phyloP scores from a whole-genome alignment of 1,140 invertebrate species.

The Bombus sibiricus region DNA sequence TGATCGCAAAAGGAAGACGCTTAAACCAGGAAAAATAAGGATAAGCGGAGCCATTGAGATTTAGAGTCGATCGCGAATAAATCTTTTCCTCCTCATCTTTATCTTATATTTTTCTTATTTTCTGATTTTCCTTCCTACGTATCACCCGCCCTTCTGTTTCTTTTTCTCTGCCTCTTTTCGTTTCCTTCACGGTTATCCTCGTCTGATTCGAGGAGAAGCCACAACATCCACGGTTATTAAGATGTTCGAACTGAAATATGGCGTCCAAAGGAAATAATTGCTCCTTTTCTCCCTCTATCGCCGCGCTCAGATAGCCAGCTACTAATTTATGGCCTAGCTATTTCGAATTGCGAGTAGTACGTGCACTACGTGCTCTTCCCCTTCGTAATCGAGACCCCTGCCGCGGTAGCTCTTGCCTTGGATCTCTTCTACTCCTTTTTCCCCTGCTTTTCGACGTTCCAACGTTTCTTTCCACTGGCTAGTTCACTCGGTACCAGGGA shows the following conservation, averaged over 20 bases:
- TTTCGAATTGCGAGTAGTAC: conserved; percentile 64
- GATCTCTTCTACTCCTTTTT: not conserved
- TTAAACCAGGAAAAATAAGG: not conserved
- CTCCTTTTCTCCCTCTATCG: conserved; percentile 17
- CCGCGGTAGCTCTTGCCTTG: not conserved
- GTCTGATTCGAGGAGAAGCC: not conserved
- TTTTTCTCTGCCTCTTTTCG: not conserved
- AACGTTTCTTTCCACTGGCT: not conserved
- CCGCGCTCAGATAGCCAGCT: conserved; percentile 46
- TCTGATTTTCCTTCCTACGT: not conserved
- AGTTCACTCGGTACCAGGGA: not conserved
- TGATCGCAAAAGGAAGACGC: not conserved
- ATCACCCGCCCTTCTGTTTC: not conserved
- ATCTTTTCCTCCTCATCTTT: not conserved
- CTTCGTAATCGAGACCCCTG: conserved; percentile 7
- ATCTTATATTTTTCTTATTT: not conserved
- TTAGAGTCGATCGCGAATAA: conserved; percentile 15
- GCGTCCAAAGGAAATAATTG: conserved; percentile 77
- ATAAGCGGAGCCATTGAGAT: conserved; percentile 1
- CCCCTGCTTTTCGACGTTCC: not conserved
- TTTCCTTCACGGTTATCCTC: not conserved
- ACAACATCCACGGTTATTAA: conserved; percentile 75
- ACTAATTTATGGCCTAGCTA: conserved; percentile 72
- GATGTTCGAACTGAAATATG: conserved; percentile 78
- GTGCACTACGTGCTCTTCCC: conserved; percentile 5